A percentile compares a stretch with the other conserved stretches of the same genome.
Evolutionary conservation across 2,888 invertebrate species (phyloP).

Genomic region (Galerucella nymphaeae): DNA sequence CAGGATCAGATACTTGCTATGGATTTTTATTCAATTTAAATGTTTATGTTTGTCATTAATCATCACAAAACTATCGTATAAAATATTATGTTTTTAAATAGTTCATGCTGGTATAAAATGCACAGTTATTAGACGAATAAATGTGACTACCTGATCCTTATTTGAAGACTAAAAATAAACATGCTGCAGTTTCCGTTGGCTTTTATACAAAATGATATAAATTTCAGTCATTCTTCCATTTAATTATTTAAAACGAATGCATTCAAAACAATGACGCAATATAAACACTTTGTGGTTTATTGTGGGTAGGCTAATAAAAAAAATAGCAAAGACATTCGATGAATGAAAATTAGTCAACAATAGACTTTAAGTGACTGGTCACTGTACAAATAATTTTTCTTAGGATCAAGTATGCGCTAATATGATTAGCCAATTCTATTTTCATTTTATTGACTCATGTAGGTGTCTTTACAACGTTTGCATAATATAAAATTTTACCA

Average conservation of each 20-base stretch:
- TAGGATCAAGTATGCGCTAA: neutral
- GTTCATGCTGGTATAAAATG: too few relatives aligned
- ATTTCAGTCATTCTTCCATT: neutral
- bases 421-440: conserved; percentile 3
- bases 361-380: neutral
- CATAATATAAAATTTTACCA: too few relatives aligned
- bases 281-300: neutral
- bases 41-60: too few relatives aligned
- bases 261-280: neutral
- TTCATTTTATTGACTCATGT: too few relatives aligned
- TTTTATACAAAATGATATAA: neutral
- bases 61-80: too few relatives aligned
- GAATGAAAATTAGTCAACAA: conserved; percentile 5
- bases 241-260: neutral
- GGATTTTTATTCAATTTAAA: too few relatives aligned
- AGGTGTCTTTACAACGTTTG: too few relatives aligned
- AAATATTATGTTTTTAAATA: too few relatives aligned
- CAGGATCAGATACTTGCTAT: too few relatives aligned
- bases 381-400: neutral
- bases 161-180: too few relatives aligned
- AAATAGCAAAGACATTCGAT: neutral
- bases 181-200: neutral
- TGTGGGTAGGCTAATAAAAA: conserved; percentile 1
- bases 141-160: too few relatives aligned
- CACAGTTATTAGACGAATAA: too few relatives aligned